Evolutionary conservation across 2,113 vertebrate species (phyloP).

Genomic region (Pseudonaja textilis): DNA sequence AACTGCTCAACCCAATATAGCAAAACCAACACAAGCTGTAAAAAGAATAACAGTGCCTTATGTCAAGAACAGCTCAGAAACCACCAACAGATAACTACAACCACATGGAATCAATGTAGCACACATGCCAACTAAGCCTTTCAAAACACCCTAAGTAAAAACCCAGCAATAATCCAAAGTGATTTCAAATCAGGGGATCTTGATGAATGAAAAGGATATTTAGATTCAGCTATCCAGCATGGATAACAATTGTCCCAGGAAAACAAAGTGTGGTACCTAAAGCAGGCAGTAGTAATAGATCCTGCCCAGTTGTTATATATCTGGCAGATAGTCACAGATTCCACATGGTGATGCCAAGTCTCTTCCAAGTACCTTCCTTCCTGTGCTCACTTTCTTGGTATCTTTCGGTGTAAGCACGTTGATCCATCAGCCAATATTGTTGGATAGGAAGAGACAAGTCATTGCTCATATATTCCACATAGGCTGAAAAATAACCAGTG

Average conservation of each 20-base stretch:
- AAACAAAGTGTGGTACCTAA: neutral
- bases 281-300: neutral
- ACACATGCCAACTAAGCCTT: no score
- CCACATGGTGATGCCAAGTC: neutral
- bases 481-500: neutral
- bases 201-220: neutral
- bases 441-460: neutral
- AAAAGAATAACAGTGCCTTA: no score
- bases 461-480: neutral
- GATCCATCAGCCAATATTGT: neutral
- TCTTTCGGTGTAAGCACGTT: neutral
- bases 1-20: no score
- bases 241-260: neutral
- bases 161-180: neutral
- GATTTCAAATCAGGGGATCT: neutral
- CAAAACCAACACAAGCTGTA: no score
- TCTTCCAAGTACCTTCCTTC: neutral
- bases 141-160: no score
- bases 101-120: no score
- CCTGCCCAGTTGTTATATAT: neutral
- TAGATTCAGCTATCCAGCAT: neutral
- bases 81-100: no score
- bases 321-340: neutral
- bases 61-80: no score
- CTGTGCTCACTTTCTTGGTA: neutral